A percentile compares a stretch with the other conserved stretches of the same genome.
Evolutionary conservation across 2,113 vertebrate species (phyloP).

Genomic region (Dasyprocta punctata): DNA sequence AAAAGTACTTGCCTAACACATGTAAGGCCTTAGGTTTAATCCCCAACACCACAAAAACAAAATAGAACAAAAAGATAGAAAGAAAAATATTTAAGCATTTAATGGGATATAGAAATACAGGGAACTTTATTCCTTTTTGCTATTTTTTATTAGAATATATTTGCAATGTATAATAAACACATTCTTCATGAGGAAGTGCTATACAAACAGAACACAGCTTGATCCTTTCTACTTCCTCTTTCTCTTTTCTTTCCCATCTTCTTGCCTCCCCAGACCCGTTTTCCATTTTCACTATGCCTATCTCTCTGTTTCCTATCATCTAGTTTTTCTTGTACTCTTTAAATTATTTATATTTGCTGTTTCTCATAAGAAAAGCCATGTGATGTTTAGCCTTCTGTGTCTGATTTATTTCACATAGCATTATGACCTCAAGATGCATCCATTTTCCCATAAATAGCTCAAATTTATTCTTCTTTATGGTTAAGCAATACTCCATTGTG

Average conservation of each 20-base stretch:
- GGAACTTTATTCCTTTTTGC: neutral
- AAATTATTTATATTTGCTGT: neutral
- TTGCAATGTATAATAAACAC: neutral
- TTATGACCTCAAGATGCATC: neutral
- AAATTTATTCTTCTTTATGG: neutral
- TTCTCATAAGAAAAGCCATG: neutral
- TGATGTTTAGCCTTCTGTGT: neutral
- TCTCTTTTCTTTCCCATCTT: neutral
- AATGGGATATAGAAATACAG: neutral
- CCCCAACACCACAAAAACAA: neutral
- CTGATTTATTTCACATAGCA: neutral
- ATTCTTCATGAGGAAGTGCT: neutral
- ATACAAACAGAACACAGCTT: neutral
- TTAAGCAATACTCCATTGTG: neutral
- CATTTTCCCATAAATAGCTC: neutral
- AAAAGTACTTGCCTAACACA: neutral
- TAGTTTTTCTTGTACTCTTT: neutral
- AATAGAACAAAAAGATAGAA: neutral
- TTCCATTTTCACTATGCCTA: neutral
- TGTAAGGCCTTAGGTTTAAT: neutral
- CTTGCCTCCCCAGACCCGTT: neutral
- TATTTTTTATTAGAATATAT: neutral
- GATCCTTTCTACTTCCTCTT: neutral
- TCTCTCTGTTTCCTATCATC: neutral
- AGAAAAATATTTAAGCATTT: neutral